These are phyloP conservation scores for Pristionchus maxplancki DNA, from an alignment of 2,888 invertebrate genomes.

Conservation along the genomic window DNA sequence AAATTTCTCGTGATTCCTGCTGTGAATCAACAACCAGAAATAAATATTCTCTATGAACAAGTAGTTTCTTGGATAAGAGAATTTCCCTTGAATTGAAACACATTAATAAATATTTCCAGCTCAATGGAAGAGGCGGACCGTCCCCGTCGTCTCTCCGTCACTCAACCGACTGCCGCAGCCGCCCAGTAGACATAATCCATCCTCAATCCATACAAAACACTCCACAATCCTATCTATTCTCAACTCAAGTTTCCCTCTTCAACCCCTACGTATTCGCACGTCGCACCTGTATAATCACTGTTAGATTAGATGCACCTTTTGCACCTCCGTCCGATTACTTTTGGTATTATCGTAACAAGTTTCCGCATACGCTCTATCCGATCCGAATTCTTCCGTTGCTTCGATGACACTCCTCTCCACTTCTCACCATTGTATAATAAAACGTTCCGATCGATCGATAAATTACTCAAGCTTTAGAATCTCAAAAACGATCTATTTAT, in stretches of 20 bases:
- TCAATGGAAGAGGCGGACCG: slow-evolving; percentile 78
- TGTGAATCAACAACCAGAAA: no score
- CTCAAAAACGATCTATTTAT: background rate
- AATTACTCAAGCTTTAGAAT: background rate
- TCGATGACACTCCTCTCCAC: background rate
- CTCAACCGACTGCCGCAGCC: slow-evolving; percentile 57
- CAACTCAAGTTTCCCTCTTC: background rate
- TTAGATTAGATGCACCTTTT: background rate
- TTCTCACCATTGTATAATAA: slow-evolving; percentile 9
- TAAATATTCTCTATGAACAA: no score
- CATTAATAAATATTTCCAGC: no score
- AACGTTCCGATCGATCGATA: slow-evolving; percentile 40
- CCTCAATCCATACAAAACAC: background rate
- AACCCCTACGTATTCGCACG: background rate
- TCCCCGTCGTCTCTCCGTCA: slow-evolving; percentile 75
- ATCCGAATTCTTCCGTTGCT: background rate
- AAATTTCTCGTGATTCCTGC: background rate
- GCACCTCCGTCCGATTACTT: background rate
- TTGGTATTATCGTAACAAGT: slow-evolving; percentile 22
- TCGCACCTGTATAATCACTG: background rate
- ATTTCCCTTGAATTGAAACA: no score
- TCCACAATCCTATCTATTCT: background rate
- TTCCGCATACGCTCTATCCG: background rate
- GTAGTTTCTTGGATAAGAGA: no score
- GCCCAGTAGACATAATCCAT: slow-evolving; percentile 21